Percentiles rank a stretch among this genome's conserved stretches.
Evolutionary conservation across 1,140 invertebrate species (phyloP).

Genomic region (Bombus breviceps): DNA sequence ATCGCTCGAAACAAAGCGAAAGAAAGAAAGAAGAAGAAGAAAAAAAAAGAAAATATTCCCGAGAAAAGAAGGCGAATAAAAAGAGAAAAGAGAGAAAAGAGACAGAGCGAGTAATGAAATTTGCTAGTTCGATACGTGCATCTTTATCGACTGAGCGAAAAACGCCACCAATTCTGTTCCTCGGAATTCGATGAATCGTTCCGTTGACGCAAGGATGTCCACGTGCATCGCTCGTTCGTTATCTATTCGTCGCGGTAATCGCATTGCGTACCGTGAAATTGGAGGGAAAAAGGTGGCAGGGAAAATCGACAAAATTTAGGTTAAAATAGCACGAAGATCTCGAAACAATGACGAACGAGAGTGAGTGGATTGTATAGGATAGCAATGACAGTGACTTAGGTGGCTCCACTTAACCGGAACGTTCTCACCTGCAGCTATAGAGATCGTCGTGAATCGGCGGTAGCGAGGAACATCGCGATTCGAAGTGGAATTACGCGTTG

Average conservation of each 20-base stretch:
- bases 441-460: too few relatives aligned
- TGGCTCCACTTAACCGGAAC: neutral
- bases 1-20: neutral
- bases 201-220: conserved; percentile 24
- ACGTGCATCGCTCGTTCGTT: conserved; percentile 30
- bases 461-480: too few relatives aligned
- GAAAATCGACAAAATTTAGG: neutral
- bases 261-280: conserved; percentile 3
- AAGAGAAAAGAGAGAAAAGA: neutral
- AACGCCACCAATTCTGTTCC: neutral
- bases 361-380: neutral
- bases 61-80: neutral
- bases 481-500: too few relatives aligned
- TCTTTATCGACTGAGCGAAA: neutral
- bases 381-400: too few relatives aligned
- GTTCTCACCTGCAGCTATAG: too few relatives aligned
- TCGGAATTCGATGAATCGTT: conserved; percentile 36
- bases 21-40: neutral
- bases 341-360: neutral
- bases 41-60: neutral
- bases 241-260: conserved; percentile 30
- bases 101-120: neutral
- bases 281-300: neutral
- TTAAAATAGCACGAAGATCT: neutral
- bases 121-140: conserved; percentile 6